Evolutionary conservation across 2,797 vertebrate species (phyloP).

Genomic region (Microhierax caerulescens): DNA sequence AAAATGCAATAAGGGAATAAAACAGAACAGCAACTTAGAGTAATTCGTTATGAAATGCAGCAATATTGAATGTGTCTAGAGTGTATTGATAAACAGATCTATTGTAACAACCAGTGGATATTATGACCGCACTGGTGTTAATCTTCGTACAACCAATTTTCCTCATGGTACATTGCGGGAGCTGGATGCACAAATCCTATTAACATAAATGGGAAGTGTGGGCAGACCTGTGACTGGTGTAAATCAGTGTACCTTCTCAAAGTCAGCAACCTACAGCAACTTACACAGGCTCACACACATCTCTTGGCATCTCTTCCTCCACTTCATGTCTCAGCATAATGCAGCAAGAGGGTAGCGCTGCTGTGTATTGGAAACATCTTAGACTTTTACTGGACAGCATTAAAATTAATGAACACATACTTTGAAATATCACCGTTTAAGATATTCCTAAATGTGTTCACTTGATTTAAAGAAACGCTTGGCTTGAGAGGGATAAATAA

Average conservation of each 20-base stretch:
- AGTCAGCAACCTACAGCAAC: neutral
- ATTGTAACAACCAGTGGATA: neutral
- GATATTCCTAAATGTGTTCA: neutral
- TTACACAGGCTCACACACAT: neutral
- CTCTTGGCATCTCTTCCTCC: neutral
- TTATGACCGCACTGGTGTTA: neutral
- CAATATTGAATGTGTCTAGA: constrained; percentile 35
- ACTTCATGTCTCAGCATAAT: neutral
- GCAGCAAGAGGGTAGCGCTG: neutral
- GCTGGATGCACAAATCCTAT: neutral
- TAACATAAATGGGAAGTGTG: constrained; percentile 1
- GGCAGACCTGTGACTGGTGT: neutral
- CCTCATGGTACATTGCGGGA: neutral
- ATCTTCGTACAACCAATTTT: constrained; percentile 11
- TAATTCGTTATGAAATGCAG: constrained; percentile 44
- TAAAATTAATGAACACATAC: neutral
- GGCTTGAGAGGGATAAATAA: neutral
- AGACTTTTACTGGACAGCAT: neutral
- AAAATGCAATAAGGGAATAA: constrained; percentile 55
- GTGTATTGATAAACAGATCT: constrained; percentile 57
- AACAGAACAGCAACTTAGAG: constrained; percentile 21
- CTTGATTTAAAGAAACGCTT: neutral
- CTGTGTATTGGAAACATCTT: neutral
- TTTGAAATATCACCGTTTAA: neutral
- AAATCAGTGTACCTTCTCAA: neutral